Evolutionary conservation across 2,113 vertebrate genomes (phyloP).

Genomic region (Triplophysa siluroides): DNA sequence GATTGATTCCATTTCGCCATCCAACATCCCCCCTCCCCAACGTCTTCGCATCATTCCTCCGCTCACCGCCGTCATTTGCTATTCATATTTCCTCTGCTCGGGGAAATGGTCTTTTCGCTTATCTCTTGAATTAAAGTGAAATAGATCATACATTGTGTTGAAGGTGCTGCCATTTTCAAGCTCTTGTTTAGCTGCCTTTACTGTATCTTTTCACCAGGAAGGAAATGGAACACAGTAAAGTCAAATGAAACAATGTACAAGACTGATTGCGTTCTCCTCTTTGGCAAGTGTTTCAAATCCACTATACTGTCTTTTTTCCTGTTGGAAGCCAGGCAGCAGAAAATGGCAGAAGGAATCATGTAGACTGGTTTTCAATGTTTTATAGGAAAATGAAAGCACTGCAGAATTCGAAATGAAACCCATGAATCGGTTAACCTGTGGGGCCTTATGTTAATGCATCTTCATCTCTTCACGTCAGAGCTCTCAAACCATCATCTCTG

Average conservation of each 20-base stretch:
- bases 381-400: background rate
- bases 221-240: slow-evolving; percentile 16
- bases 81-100: slow-evolving; percentile 48
- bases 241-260: slow-evolving; percentile 29
- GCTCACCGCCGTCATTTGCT: slow-evolving; percentile 45
- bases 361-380: slow-evolving; percentile 31
- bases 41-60: slow-evolving; percentile 33
- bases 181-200: slow-evolving; percentile 21
- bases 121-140: slow-evolving; percentile 52
- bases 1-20: slow-evolving; percentile 58
- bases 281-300: slow-evolving; percentile 22
- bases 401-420: slow-evolving; percentile 40
- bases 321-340: slow-evolving; percentile 31
- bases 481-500: slow-evolving; percentile 39
- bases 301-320: slow-evolving; percentile 14
- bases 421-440: slow-evolving; percentile 44
- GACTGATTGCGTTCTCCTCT: slow-evolving; percentile 6
- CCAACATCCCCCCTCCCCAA: slow-evolving; percentile 44
- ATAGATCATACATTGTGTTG: slow-evolving; percentile 39
- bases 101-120: slow-evolving; percentile 32
- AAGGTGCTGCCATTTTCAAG: slow-evolving; percentile 27
- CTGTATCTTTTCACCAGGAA: background rate
- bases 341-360: slow-evolving; percentile 32
- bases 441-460: slow-evolving; percentile 46
- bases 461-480: slow-evolving; percentile 6